phyloP scores from a whole-genome alignment of 1,140 invertebrate genomes.

The Anoplophora glabripennis region DNA sequence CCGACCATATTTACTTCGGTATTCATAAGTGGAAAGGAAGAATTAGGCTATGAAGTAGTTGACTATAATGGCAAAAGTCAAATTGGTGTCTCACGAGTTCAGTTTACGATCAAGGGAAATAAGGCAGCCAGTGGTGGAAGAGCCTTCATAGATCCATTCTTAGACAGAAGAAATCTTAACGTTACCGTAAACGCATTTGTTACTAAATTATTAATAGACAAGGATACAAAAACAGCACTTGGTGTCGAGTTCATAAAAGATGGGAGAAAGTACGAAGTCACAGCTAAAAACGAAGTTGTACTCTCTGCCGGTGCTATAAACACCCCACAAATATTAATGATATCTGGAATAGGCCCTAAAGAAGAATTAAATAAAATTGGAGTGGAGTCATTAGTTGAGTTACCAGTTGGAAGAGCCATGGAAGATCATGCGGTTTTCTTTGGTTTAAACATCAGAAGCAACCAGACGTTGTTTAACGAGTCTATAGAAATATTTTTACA shows the following conservation, averaged over 20 bases:
- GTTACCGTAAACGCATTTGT: constrained; percentile 57
- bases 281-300: constrained; percentile 36
- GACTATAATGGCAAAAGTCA: constrained; percentile 39
- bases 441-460: constrained; percentile 41
- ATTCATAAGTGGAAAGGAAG: constrained; percentile 44
- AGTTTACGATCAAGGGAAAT: constrained; percentile 13
- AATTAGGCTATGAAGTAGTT: constrained; percentile 55
- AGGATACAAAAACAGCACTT: constrained; percentile 60
- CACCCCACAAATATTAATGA: constrained; percentile 20
- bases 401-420: constrained; percentile 16
- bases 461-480: too few species aligned
- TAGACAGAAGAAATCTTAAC: constrained; percentile 16
- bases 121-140: constrained; percentile 34
- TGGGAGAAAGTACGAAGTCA: constrained; percentile 48
- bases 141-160: constrained; percentile 13
- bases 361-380: constrained; percentile 10
- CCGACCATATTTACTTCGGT: constrained; percentile 38
- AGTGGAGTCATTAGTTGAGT: constrained; percentile 5
- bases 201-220: constrained; percentile 65
- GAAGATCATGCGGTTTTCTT: constrained; percentile 49
- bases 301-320: constrained; percentile 21
- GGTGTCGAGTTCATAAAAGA: constrained; percentile 67
- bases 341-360: constrained; percentile 18
- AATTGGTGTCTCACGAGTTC: constrained; percentile 3
- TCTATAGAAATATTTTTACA: constrained; percentile 75